A percentile compares a stretch with the other conserved stretches of the same genome.
Evolutionary conservation across 2,113 vertebrate species (phyloP).

Genomic region (Plestiodon gilberti): DNA sequence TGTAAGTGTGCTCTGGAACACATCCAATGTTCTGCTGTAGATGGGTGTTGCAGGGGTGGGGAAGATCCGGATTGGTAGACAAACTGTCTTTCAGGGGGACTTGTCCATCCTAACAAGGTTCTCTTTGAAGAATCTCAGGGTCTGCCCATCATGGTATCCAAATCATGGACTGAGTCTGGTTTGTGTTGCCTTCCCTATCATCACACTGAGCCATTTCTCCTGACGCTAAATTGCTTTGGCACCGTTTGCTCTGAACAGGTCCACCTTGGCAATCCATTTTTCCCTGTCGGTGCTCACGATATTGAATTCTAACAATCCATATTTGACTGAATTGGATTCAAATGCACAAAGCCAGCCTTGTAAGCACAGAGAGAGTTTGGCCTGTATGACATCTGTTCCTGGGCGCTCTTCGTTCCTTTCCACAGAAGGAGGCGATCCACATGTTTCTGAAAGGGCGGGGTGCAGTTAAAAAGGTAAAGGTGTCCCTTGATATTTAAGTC

Average conservation of each 20-base stretch:
- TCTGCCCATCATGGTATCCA: background rate
- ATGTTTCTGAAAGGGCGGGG: background rate
- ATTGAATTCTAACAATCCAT: slow-evolving; percentile 17
- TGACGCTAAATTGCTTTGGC: slow-evolving; percentile 12
- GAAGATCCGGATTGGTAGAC: too few relatives aligned
- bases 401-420: too few relatives aligned
- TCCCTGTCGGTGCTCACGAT: background rate
- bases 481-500: too few relatives aligned
- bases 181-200: background rate
- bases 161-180: background rate
- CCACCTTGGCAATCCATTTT: slow-evolving; percentile 2
- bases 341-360: background rate
- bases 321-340: slow-evolving; percentile 2
- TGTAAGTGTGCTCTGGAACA: too few relatives aligned
- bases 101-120: too few relatives aligned
- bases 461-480: too few relatives aligned
- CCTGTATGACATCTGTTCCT: background rate
- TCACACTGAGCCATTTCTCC: background rate
- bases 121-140: background rate
- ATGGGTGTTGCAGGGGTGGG: too few relatives aligned
- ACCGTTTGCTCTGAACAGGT: slow-evolving; percentile 1
- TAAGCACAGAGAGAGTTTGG: background rate
- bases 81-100: too few relatives aligned
- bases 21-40: too few relatives aligned
- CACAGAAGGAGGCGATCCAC: background rate